These are phyloP conservation scores for Coptodon rendalli DNA, from an alignment of 2,113 vertebrate genomes.

Conservation along the genomic window DNA sequence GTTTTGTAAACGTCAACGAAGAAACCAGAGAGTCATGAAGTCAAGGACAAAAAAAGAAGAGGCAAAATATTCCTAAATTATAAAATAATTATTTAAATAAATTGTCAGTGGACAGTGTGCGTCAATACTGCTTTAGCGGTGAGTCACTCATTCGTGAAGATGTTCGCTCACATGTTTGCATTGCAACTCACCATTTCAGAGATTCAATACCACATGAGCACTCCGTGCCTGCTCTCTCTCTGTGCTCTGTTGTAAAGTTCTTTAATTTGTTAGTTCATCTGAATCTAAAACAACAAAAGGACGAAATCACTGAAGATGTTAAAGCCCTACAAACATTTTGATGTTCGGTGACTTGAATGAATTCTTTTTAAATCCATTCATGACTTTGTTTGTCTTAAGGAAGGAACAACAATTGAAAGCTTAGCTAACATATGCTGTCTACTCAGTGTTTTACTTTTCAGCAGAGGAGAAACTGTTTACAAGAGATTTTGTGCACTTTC, in stretches of 20 bases:
- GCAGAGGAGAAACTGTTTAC: neutral
- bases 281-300: neutral
- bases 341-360: neutral
- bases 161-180: neutral
- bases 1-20: neutral
- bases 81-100: neutral
- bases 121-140: accelerated
- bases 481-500: neutral
- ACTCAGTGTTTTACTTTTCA: neutral
- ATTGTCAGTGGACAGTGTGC: neutral
- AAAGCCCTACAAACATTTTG: neutral
- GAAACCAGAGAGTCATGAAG: neutral
- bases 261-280: neutral
- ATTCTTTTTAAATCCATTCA: neutral
- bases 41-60: neutral
- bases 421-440: neutral
- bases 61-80: neutral
- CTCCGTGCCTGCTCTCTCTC: neutral
- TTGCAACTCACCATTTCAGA: neutral
- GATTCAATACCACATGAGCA: neutral
- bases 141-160: neutral
- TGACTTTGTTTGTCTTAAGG: neutral
- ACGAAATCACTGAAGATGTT: neutral
- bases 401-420: neutral
- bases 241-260: neutral